phyloP scores from a whole-genome alignment of 2,888 invertebrate genomes.

The Noctua janthina region DNA sequence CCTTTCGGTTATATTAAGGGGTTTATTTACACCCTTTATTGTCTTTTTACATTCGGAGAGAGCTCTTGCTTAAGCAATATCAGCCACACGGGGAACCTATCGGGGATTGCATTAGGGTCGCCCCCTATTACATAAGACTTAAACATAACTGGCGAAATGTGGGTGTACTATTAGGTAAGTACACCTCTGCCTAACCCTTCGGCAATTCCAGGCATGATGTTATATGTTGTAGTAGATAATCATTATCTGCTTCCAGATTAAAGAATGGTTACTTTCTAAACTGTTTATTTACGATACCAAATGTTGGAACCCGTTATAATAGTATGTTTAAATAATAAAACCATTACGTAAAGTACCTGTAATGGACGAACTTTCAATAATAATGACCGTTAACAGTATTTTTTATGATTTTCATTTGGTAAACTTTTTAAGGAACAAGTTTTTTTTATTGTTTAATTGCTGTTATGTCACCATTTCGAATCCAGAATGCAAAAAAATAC shows the following conservation, averaged over 20 bases:
- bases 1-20: no score
- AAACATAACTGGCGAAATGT: no score
- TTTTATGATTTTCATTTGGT: conserved; percentile 9
- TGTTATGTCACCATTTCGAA: neutral
- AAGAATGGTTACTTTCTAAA: conserved; percentile 18
- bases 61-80: neutral
- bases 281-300: conserved; percentile 18
- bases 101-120: no score
- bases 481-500: neutral
- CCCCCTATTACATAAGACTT: no score
- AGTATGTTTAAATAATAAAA: conserved; percentile 23
- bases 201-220: no score
- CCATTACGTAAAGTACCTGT: neutral
- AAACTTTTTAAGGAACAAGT: neutral
- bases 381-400: neutral
- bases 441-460: conserved; percentile 10
- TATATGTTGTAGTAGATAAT: neutral
- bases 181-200: no score
- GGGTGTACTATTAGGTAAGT: no score
- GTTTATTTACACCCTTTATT: no score
- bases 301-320: conserved; percentile 47
- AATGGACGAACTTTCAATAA: conserved; percentile 13
- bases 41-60: neutral
- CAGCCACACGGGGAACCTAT: no score
- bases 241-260: neutral